Base-by-base conservation (phyloP, 2,888 invertebrate species). In the Eurytoma adleriae region DNA sequence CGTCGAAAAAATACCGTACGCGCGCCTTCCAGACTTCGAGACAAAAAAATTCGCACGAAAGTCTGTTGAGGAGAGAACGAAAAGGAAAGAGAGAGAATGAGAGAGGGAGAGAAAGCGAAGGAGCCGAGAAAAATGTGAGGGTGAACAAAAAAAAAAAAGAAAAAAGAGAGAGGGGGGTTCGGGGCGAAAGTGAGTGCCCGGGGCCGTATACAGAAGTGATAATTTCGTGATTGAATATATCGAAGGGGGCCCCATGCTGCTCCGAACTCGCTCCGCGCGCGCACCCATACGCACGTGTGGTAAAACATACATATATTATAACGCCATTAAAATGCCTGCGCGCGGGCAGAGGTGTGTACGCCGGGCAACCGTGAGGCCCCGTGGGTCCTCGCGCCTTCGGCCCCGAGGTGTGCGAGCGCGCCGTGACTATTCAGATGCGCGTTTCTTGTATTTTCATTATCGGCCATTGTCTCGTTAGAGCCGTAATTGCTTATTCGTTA, bases 161-260 rank as follows among this genome's bases (percentile, higher is more conserved):
- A n/a, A n/a, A n/a, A 12, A 48, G 20, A 20, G 16, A 67, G 67
- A 57, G 57, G 4, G n/a, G 59, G 52, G 68, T 10, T 12, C 10
- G 24, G 40, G 40, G 24, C 59, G 48, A 52, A 14, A 54, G 40
- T 20, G 40, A 27, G 68, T 54, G 40, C 77, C 71, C n/a, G 70
- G 24, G 68, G 78, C 66, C 78, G 67, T 68, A 71, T 89, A 90
- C 89, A 90, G 90, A 89, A 90, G 90, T 90, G 90, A 90, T 90
- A 90, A 90, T 90, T 90, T 90, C 87, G 88, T 90, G 89, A 90
- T 90, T 90, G 90, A 90, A 90, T 90, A 89, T 89, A 90, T 90
- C 87, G 89, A 89, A 88, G 86, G 85, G 86, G 86, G 85, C 86
- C 72, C 86, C 89, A 89, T 86, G 89, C 89, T 89, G 89, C 77